These are phyloP conservation scores for Jacana jacana DNA, from an alignment of 2,113 vertebrate species.

Conservation along the genomic window DNA sequence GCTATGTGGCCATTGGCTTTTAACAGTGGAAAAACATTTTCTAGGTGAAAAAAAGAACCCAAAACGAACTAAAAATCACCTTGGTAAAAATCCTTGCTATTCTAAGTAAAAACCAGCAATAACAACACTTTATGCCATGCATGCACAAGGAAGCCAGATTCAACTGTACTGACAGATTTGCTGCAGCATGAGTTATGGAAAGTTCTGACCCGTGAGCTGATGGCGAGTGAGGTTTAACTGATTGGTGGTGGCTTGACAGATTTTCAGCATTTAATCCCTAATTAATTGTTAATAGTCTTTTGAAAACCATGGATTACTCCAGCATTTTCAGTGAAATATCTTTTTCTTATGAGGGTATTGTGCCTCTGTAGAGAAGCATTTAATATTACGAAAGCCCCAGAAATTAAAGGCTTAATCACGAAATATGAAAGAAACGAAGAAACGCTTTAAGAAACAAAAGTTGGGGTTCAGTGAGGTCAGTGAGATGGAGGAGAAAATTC, in stretches of 20 bases:
- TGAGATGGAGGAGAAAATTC: background rate
- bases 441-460: background rate
- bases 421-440: background rate
- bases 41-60: background rate
- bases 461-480: background rate
- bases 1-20: background rate
- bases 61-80: background rate
- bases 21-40: background rate
- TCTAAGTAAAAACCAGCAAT: background rate
- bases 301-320: background rate
- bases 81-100: background rate
- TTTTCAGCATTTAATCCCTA: background rate
- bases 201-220: background rate
- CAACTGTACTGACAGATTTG: background rate
- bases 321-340: background rate
- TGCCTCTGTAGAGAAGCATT: background rate
- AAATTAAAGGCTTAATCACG: background rate
- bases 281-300: background rate
- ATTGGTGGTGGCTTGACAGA: background rate
- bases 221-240: background rate
- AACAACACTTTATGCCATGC: background rate
- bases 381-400: background rate
- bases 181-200: background rate
- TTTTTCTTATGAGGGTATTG: background rate
- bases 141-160: background rate